These are phyloP conservation scores for Elgaria multicarinata DNA, from an alignment of 2,113 vertebrate genomes.

Conservation along the genomic window DNA sequence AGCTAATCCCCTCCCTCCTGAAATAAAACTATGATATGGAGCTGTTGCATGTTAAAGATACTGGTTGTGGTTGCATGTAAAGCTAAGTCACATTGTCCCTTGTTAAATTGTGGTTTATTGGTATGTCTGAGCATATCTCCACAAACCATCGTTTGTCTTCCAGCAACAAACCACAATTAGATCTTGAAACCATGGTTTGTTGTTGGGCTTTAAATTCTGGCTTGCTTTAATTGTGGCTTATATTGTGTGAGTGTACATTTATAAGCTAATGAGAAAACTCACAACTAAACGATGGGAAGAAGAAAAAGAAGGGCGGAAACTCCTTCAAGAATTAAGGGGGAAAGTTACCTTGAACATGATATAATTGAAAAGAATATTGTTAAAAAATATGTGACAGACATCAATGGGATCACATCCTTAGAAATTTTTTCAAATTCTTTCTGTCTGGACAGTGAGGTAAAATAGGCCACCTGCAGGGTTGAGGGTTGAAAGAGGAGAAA, in stretches of 20 bases:
- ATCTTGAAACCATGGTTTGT: no score
- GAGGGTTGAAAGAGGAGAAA: background rate
- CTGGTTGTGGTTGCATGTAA: no score
- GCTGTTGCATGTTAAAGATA: background rate
- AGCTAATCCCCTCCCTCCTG: no score
- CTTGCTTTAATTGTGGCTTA: no score
- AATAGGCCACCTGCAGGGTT: slow-evolving; percentile 78
- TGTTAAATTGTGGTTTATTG: no score
- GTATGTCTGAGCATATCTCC: no score
- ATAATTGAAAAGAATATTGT: slow-evolving; percentile 82
- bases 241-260: background rate
- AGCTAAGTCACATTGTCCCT: no score
- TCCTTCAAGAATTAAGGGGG: background rate
- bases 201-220: no score
- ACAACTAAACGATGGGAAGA: background rate
- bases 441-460: slow-evolving; percentile 84
- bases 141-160: no score
- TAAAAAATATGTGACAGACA: slow-evolving; percentile 81
- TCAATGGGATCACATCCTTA: slow-evolving; percentile 76
- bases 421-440: slow-evolving; percentile 82
- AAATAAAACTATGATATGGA: background rate
- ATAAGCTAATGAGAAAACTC: background rate
- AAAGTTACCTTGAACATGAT: slow-evolving; percentile 84
- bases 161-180: no score
- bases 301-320: background rate